A percentile compares a stretch with the other conserved stretches of the same genome.
phyloP scores from a whole-genome alignment of 2,888 invertebrate genomes.

The Torymus aiolomorphi region DNA sequence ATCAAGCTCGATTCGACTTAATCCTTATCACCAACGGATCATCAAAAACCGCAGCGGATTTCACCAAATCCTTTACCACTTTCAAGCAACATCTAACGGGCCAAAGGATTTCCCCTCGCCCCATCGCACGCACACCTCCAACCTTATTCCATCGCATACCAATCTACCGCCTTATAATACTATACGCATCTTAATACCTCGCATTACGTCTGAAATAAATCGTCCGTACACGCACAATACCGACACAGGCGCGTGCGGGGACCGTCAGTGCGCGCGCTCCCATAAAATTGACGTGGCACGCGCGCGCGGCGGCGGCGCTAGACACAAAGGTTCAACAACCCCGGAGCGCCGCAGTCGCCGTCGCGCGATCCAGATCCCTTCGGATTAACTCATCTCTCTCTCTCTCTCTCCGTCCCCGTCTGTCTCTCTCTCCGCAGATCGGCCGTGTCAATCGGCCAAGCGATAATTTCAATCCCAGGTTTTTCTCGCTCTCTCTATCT shows the following conservation, averaged over 20 bases:
- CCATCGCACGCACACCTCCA: no score
- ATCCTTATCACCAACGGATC: no score
- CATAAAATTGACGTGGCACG: slow-evolving; percentile 26
- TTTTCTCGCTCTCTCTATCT: not conserved
- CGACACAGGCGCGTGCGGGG: no score
- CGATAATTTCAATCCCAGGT: slow-evolving; percentile 25
- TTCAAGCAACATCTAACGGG: no score
- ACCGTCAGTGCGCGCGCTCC: not conserved
- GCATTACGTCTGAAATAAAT: not conserved
- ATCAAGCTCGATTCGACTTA: no score
- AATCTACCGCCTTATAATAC: no score
- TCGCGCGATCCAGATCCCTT: slow-evolving; percentile 22
- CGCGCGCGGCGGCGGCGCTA: not conserved
- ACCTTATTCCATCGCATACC: no score
- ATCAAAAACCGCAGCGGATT: no score
- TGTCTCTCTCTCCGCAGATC: slow-evolving; percentile 3
- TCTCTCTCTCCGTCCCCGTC: not conserved
- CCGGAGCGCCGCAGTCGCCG: not conserved
- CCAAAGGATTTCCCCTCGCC: no score
- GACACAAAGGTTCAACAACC: slow-evolving; percentile 12
- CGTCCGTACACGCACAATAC: not conserved
- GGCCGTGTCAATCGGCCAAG: slow-evolving; percentile 16
- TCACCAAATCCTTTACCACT: no score
- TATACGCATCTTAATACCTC: not conserved
- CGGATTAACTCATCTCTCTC: slow-evolving; percentile 7